Base-by-base conservation (phyloP, 2,888 invertebrate species). In the Phaonia tiefii region DNA sequence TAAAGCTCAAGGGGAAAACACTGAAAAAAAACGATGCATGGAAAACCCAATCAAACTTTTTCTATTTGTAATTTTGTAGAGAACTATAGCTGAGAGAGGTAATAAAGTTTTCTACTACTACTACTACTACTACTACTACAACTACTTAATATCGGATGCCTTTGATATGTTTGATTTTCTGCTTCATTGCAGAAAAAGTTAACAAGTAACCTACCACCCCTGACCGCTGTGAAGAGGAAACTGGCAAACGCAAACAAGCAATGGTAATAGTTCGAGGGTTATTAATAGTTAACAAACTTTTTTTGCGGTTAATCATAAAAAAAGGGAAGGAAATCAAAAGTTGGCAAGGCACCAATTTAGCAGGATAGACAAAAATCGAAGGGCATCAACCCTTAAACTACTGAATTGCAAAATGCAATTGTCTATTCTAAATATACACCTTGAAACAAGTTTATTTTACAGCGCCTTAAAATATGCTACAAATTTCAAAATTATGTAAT, bases 91-190 rank as follows among this genome's bases (percentile, higher is more conserved):
- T 25, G 39, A 7, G 26, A 42, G 8, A 10, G 13, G 49, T 15
- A 20, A 2, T 3, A 31, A 31, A 31, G 31, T 8, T 31, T n/a
- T n/a, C n/a, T n/a, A n/a, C n/a, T n/a, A n/a, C n/a, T n/a, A n/a
- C n/a, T n/a, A n/a, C n/a, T n/a, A n/a, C n/a, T n/a, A n/a, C n/a
- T n/a, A n/a, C n/a, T n/a, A n/a, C 31, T 5, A 8, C 31, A 31
- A 15, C 44, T 49, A 31, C 71, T 71, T 71, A 71, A 42, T 63
- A 60, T 31, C 42, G 63, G 63, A 63, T 63, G 44, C 46, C 65
- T 65, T 51, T 69, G 54, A 49, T 74, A 78, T 78, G 75, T 78
- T 81, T 81, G 78, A 81, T 81, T 81, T 81, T 81, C 75, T 73
- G 69, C 78, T 58, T 78, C 72, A 81, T 25, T 73, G 75, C 17